These are phyloP conservation scores for Drosophila maculinotata DNA, from an alignment of 2,888 invertebrate genomes.

Conservation along the genomic window DNA sequence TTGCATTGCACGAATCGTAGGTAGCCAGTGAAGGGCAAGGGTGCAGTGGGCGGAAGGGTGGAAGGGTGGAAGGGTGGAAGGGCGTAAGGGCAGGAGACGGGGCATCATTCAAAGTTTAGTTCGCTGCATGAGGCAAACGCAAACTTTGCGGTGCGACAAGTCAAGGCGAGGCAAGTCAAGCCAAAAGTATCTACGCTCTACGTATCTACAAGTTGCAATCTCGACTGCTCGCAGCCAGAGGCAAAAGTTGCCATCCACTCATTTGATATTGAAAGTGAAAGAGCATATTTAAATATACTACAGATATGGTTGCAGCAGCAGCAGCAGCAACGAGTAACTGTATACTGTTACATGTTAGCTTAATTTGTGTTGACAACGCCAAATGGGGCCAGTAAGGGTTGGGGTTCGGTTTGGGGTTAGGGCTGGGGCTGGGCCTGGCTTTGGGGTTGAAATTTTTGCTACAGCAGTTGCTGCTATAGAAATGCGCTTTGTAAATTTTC, in stretches of 20 bases:
- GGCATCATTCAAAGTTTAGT: conserved; percentile 53
- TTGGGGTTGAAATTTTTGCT: conserved; percentile 7
- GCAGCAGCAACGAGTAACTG: conserved; percentile 19
- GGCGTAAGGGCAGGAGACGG: conserved; percentile 12
- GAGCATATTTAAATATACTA: conserved; percentile 77
- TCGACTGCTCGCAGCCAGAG: conserved; percentile 63
- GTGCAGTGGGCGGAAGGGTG: too few relatives aligned
- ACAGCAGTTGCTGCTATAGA: conserved; percentile 34
- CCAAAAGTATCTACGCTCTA: conserved; percentile 26
- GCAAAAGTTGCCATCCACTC: conserved; percentile 74
- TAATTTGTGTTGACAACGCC: conserved; percentile 73
- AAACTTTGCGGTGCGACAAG: conserved; percentile 54
- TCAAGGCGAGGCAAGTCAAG: conserved; percentile 14
- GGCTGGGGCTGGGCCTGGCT: background rate
- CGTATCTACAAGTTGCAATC: conserved; percentile 73
- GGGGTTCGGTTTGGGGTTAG: background rate
- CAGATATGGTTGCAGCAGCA: conserved; percentile 5
- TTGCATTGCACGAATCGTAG: conserved; percentile 49
- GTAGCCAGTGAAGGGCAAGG: conserved; percentile 4
- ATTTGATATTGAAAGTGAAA: conserved; percentile 80
- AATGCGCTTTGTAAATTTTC: conserved; percentile 74
- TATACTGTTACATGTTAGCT: conserved; percentile 65
- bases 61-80: too few relatives aligned
- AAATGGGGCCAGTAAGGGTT: conserved; percentile 42
- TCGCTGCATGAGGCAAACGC: conserved; percentile 42